phyloP scores from a whole-genome alignment of 1,140 invertebrate species.

The Littorina saxatilis region DNA sequence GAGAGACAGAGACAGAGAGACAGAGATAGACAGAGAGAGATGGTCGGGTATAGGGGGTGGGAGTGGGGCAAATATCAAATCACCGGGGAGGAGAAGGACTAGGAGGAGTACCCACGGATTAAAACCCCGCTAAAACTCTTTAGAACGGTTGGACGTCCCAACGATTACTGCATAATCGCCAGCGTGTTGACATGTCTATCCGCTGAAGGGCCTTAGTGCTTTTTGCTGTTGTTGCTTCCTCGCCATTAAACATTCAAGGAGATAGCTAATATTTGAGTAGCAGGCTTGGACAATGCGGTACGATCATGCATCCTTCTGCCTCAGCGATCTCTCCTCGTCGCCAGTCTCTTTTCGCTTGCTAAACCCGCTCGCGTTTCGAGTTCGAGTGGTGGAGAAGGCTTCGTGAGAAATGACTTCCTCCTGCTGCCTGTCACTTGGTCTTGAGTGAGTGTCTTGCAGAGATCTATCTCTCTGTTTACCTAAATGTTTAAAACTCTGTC shows the following conservation, averaged over 20 bases:
- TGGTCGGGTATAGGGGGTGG: neutral
- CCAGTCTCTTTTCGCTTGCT: too few relatives aligned
- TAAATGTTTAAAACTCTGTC: too few relatives aligned
- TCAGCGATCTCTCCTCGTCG: too few relatives aligned
- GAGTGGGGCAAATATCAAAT: neutral
- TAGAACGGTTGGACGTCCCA: neutral
- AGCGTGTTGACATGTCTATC: neutral
- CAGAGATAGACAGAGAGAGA: neutral
- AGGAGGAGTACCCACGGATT: too few relatives aligned
- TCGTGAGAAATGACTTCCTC: too few relatives aligned
- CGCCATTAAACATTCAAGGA: constrained; percentile 6
- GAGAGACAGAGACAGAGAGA: neutral
- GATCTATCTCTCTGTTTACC: too few relatives aligned
- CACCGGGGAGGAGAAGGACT: too few relatives aligned
- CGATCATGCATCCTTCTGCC: neutral
- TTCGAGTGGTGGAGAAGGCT: too few relatives aligned
- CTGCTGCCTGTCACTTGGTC: too few relatives aligned
- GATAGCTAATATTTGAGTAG: constrained; percentile 20
- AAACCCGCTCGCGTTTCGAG: too few relatives aligned
- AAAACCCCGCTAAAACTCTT: too few relatives aligned
- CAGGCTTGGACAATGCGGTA: neutral
- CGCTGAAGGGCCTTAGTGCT: neutral
- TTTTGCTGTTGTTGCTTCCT: constrained; percentile 17
- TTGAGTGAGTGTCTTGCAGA: too few relatives aligned
- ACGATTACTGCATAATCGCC: constrained; percentile 13